Base-by-base conservation (phyloP, 1,140 invertebrate genomes). In the Fopius arisanus region DNA sequence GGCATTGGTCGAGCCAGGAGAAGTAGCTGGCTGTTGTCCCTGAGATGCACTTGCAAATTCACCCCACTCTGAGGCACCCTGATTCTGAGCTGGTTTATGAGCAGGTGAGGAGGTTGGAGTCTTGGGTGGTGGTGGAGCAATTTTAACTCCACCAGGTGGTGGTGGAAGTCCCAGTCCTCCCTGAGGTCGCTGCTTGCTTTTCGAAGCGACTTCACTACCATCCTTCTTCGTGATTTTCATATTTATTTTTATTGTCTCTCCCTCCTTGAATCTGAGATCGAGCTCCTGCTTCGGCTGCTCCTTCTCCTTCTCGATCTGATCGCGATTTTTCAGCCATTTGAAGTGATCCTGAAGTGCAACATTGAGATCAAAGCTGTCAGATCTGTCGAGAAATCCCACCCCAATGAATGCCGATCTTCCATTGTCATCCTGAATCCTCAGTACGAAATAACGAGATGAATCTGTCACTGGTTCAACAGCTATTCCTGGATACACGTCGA, bases 321-420 rank as follows among this genome's bases (percentile, higher is more conserved):
- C 95, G 79, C 96, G 94, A 87, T 97, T 97, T 82, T 96, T 96
- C 1, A 98, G 82, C 94, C 96, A 97, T 89, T 99, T 99, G 81
- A 99, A 99, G 86, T 99, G 97, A 89, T 99, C 97, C 90, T 99
- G 98, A 33, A 99, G 90, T 23, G 98, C 94, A 21, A 99, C 98
- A 90, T 99, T 99, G 14, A 99, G 90, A 90, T 99, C 98, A 90
- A 99, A 99, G 66, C 98, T 99, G 88, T 99, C 98, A 19, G 97
- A 97, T 80, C 98, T 90, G 88, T 99, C 98, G 6, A 95, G 93
- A 90, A 99, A 99, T 51, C 98, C 98, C 69, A 99, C 90, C 7
- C 98, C 98, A 85, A 99, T 96, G 80, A 98, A 99, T n/a, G 98
- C 98, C 79, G 92, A 93, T 79, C 97, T 90, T 91, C 96, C 97